A percentile compares a stretch with the other conserved stretches of the same genome.
phyloP scores from a whole-genome alignment of 2,888 invertebrate species.

The Glaucopsyche alexis region DNA sequence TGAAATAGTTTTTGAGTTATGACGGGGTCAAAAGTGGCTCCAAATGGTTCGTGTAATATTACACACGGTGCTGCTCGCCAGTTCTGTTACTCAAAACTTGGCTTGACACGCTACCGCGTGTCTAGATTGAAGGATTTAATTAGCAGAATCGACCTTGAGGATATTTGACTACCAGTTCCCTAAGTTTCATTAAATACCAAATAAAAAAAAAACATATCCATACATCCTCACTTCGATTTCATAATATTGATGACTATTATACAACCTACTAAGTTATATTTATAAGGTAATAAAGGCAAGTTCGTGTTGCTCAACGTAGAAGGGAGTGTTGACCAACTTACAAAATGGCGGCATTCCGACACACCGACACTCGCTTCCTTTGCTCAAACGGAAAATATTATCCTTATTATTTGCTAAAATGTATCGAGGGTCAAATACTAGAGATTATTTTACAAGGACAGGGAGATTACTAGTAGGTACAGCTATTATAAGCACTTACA shows the following conservation, averaged over 20 bases:
- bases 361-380: conserved; percentile 7
- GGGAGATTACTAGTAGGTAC: too few relatives aligned
- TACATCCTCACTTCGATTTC: background rate
- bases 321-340: background rate
- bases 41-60: too few relatives aligned
- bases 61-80: too few relatives aligned
- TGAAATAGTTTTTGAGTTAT: too few relatives aligned
- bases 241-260: background rate
- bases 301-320: background rate
- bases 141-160: too few relatives aligned
- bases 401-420: background rate
- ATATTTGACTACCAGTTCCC: too few relatives aligned
- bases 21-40: too few relatives aligned
- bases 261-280: conserved; percentile 3
- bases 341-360: background rate
- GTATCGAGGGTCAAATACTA: background rate
- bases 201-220: background rate
- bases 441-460: background rate
- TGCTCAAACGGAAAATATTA: background rate
- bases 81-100: too few relatives aligned
- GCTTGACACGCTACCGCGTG: too few relatives aligned
- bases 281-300: conserved; percentile 14
- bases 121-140: too few relatives aligned
- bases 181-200: background rate
- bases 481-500: too few relatives aligned